A percentile compares a stretch with the other conserved stretches of the same genome.
phyloP scores from a whole-genome alignment of 2,888 invertebrate species.

The Hedya salicella region DNA sequence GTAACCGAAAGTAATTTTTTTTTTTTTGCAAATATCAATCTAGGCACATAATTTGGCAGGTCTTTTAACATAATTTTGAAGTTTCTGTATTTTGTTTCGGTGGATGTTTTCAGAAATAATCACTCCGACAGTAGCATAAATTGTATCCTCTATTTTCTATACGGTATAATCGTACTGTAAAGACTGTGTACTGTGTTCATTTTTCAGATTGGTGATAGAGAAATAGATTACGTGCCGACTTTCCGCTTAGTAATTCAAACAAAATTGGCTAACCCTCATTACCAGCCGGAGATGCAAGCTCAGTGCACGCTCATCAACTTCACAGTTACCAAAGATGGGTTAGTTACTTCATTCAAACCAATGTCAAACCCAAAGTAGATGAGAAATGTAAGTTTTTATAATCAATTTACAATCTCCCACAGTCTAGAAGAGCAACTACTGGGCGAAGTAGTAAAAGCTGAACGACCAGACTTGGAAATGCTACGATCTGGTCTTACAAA shows the following conservation, averaged over 20 bases:
- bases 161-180: too few relatives aligned
- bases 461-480: conserved; percentile 95
- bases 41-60: too few relatives aligned
- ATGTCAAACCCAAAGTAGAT: neutral
- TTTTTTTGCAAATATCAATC: too few relatives aligned
- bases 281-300: conserved; percentile 98
- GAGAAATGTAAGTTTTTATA: neutral
- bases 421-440: conserved; percentile 95
- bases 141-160: too few relatives aligned
- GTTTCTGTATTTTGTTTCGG: too few relatives aligned
- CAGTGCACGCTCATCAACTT: conserved; percentile 98
- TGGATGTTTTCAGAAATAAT: too few relatives aligned
- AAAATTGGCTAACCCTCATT: conserved; percentile 97
- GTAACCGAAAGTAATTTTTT: too few relatives aligned
- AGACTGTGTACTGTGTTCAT: conserved; percentile 47
- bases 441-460: conserved; percentile 96
- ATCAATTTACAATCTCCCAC: conserved; percentile 35
- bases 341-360: conserved; percentile 44
- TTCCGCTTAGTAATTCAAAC: conserved; percentile 96
- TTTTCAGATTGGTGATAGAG: conserved; percentile 95
- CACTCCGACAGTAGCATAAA: too few relatives aligned
- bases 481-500: conserved; percentile 93
- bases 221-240: conserved; percentile 93
- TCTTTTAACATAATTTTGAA: too few relatives aligned
- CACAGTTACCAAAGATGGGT: conserved; percentile 96